Conservation (phyloP, 2,888 invertebrate species). For the Camponotus fellah region DNA sequence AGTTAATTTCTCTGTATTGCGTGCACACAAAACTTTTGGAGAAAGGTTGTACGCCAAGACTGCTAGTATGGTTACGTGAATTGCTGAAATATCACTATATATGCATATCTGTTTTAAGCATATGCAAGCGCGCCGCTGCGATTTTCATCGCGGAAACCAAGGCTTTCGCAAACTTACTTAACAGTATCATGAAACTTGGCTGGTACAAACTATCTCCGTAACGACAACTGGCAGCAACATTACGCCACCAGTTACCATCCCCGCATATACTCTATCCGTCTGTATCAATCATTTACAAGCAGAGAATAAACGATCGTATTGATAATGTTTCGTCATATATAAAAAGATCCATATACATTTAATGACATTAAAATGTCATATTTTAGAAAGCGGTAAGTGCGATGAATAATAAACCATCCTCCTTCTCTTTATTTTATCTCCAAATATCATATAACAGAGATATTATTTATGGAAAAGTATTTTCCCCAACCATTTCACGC, state of each 20-base stretch:
- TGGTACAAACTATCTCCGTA: slow-evolving; percentile 77
- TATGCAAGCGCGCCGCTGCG: slow-evolving; percentile 49
- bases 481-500: not conserved
- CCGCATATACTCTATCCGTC: slow-evolving; percentile 8
- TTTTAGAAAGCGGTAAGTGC: not conserved
- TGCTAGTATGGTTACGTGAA: slow-evolving; percentile 36
- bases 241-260: slow-evolving; percentile 65
- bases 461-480: not conserved
- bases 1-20: slow-evolving; percentile 1
- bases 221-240: slow-evolving; percentile 76
- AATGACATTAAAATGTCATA: not conserved
- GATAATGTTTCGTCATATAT: slow-evolving; percentile 9
- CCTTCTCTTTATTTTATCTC: not conserved
- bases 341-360: not conserved
- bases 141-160: slow-evolving; percentile 64
- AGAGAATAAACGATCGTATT: slow-evolving; percentile 13
- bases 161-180: slow-evolving; percentile 75
- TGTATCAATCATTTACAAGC: slow-evolving; percentile 67
- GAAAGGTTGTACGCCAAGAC: slow-evolving; percentile 52
- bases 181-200: slow-evolving; percentile 76
- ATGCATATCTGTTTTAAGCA: slow-evolving; percentile 63
- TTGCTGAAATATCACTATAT: slow-evolving; percentile 51
- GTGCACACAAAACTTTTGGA: slow-evolving; percentile 16
- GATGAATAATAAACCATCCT: not conserved
- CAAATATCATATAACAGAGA: not conserved